Percentiles rank a stretch among this genome's conserved stretches.
Conservation (phyloP, 2,797 vertebrate genomes). For the Mormyrus hasselquistii region DNA sequence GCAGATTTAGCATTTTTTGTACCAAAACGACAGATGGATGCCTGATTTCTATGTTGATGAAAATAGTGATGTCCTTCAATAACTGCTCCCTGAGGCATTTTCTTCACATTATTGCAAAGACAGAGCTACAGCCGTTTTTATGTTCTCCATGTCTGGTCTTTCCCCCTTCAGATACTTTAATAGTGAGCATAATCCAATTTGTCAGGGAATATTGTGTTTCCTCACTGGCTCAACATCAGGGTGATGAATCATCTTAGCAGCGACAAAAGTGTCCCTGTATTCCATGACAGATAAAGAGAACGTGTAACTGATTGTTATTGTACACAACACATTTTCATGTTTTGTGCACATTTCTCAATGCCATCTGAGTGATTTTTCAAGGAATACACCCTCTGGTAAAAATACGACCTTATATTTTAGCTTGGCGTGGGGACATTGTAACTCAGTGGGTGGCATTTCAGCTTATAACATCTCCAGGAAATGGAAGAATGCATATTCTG, state of each 20-base stretch:
- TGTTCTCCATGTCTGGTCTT: not conserved
- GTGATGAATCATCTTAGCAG: not conserved
- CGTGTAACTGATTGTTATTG: not conserved
- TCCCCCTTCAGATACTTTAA: slow-evolving; percentile 15
- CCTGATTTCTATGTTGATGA: slow-evolving; percentile 17
- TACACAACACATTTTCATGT: not conserved
- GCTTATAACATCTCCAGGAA: not conserved
- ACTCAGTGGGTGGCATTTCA: not conserved
- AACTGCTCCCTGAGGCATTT: slow-evolving; percentile 12
- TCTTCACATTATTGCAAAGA: slow-evolving; percentile 3
- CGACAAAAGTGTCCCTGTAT: not conserved
- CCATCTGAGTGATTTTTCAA: not conserved
- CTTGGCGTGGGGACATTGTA: not conserved
- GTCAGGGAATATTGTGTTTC: slow-evolving; percentile 7
- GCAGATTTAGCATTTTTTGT: not conserved
- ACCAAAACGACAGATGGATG: slow-evolving; percentile 5
- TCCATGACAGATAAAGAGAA: not conserved
- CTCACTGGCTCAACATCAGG: not conserved
- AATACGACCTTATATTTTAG: not conserved
- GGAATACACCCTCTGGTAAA: not conserved
- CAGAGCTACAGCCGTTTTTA: slow-evolving; percentile 9
- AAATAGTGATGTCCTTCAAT: slow-evolving; percentile 15
- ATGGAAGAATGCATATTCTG: not conserved
- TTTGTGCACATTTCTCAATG: not conserved
- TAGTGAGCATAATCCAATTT: slow-evolving; percentile 3